These are phyloP conservation scores for Cheilosia soror DNA, from an alignment of 2,888 invertebrate species.

Conservation along the genomic window DNA sequence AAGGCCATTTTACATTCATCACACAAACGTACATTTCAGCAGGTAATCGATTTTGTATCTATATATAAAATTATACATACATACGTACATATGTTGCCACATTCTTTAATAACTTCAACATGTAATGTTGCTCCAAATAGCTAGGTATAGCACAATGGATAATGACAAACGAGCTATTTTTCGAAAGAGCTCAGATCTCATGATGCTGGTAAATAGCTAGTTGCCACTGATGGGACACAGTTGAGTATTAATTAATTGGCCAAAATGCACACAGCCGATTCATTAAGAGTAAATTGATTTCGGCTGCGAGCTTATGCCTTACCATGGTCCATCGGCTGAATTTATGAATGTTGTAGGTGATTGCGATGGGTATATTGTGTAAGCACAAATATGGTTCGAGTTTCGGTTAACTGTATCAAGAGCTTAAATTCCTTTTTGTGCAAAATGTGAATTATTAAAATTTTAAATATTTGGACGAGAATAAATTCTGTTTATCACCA, in stretches of 20 bases:
- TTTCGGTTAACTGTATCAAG: too few relatives aligned
- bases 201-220: conserved; percentile 10
- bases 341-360: too few relatives aligned
- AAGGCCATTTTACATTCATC: too few relatives aligned
- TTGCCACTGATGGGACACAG: neutral
- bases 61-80: too few relatives aligned
- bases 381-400: too few relatives aligned
- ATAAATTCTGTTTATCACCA: too few relatives aligned
- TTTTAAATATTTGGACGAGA: too few relatives aligned
- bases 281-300: conserved; percentile 46
- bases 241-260: conserved; percentile 41
- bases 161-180: neutral
- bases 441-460: too few relatives aligned
- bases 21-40: too few relatives aligned
- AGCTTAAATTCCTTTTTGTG: too few relatives aligned
- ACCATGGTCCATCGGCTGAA: neutral
- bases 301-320: neutral
- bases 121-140: conserved; percentile 2
- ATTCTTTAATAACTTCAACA: conserved; percentile 25
- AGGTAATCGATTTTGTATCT: too few relatives aligned
- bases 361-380: too few relatives aligned
- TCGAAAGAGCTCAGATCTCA: neutral
- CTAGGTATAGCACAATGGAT: neutral
- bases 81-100: neutral
- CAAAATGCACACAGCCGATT: conserved; percentile 26